A percentile compares a stretch with the other conserved stretches of the same genome.
Conservation (phyloP, 1,140 invertebrate species). For the Saxidomus purpurata region DNA sequence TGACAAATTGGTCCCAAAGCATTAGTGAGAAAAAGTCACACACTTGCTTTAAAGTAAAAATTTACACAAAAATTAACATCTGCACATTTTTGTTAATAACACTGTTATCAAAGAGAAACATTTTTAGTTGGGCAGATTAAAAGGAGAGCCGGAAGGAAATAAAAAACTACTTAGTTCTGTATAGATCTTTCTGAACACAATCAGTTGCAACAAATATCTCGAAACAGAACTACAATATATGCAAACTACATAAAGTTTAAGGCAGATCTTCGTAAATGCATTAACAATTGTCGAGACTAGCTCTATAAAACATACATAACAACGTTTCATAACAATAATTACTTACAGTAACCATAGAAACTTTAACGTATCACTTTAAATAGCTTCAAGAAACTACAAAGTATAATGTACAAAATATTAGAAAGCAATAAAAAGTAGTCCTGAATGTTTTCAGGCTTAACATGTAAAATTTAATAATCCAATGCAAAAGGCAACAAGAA, state of each 20-base stretch:
- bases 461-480: too few relatives aligned
- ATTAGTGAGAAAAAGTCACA: not conserved
- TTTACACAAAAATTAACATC: not conserved
- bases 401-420: too few relatives aligned
- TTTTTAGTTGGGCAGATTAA: not conserved
- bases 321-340: not conserved
- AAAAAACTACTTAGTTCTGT: not conserved
- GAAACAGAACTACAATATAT: not conserved
- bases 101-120: not conserved
- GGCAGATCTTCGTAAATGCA: conserved; percentile 27
- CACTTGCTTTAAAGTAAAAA: not conserved
- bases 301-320: not conserved
- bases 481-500: too few relatives aligned
- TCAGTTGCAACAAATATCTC: not conserved
- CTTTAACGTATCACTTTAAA: not conserved
- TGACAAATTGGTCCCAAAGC: not conserved
- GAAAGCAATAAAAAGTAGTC: too few relatives aligned
- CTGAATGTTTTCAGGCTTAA: too few relatives aligned
- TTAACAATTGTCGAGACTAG: not conserved
- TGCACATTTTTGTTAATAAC: not conserved
- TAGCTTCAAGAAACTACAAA: not conserved
- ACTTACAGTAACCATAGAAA: too few relatives aligned
- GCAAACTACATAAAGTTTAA: not conserved
- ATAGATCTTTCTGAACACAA: not conserved
- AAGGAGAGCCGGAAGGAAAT: not conserved